These are phyloP conservation scores for Drosophila nr. perissopoda DNA, from an alignment of 2,888 invertebrate species.

Conservation along the genomic window DNA sequence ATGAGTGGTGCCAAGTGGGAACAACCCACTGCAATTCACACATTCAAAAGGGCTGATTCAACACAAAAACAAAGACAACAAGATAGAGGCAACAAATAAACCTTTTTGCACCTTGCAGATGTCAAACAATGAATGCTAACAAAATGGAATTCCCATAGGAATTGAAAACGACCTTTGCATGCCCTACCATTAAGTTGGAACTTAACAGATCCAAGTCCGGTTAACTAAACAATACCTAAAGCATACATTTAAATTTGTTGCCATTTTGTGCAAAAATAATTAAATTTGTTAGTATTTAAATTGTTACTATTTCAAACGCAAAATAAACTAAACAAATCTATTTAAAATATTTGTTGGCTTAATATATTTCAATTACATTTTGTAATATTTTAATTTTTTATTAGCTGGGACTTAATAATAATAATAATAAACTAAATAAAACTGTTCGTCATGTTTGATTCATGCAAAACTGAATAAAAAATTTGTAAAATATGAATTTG, in stretches of 20 bases:
- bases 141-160: background rate
- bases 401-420: too few relatives aligned
- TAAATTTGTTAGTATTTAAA: background rate
- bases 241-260: background rate
- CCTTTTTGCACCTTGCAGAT: constrained; percentile 73
- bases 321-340: background rate
- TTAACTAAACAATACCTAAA: background rate
- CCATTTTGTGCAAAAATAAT: background rate
- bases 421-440: too few relatives aligned
- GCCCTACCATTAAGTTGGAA: constrained; percentile 10
- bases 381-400: too few relatives aligned
- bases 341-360: background rate
- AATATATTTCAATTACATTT: too few relatives aligned
- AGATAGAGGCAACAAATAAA: constrained; percentile 33
- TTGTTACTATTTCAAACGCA: background rate
- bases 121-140: constrained; percentile 51
- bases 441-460: background rate
- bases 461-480: background rate
- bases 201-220: background rate
- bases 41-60: constrained; percentile 34
- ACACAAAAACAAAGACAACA: background rate
- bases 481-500: background rate
- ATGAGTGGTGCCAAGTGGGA: constrained; percentile 55
- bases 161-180: constrained; percentile 13
- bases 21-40: constrained; percentile 25